These are phyloP conservation scores for Microcebus murinus DNA, from an alignment of 2,113 vertebrate species.

Conservation along the genomic window DNA sequence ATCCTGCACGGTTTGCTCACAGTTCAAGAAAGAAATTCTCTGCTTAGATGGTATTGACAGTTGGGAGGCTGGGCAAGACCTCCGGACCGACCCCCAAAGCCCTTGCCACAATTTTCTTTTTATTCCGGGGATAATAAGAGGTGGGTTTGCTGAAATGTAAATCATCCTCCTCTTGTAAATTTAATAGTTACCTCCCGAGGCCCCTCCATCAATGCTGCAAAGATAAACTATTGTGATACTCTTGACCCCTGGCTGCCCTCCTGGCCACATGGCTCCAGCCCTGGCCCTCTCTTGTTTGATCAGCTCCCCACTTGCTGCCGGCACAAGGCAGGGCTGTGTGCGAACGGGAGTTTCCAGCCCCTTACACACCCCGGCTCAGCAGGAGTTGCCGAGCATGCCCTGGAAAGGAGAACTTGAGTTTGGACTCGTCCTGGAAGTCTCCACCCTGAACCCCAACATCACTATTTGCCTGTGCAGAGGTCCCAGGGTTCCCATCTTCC, in stretches of 20 bases:
- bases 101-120: neutral
- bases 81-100: neutral
- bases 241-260: neutral
- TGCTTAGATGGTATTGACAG: too few relatives aligned
- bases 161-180: constrained; percentile 30
- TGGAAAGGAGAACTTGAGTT: neutral
- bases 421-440: neutral
- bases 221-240: neutral
- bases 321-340: too few relatives aligned
- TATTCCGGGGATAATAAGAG: neutral
- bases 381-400: neutral
- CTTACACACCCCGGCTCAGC: neutral
- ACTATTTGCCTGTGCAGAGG: fast-evolving
- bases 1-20: neutral
- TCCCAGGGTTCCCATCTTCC: neutral
- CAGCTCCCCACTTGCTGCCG: neutral
- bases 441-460: neutral
- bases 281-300: neutral
- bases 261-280: neutral
- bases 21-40: neutral
- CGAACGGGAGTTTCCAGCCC: neutral
- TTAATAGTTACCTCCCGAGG: constrained; percentile 8
- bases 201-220: neutral
- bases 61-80: neutral
- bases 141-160: neutral